A percentile compares a stretch with the other conserved stretches of the same genome.
phyloP scores from a whole-genome alignment of 2,797 vertebrate species.

The Paedocypris micromegethes region DNA sequence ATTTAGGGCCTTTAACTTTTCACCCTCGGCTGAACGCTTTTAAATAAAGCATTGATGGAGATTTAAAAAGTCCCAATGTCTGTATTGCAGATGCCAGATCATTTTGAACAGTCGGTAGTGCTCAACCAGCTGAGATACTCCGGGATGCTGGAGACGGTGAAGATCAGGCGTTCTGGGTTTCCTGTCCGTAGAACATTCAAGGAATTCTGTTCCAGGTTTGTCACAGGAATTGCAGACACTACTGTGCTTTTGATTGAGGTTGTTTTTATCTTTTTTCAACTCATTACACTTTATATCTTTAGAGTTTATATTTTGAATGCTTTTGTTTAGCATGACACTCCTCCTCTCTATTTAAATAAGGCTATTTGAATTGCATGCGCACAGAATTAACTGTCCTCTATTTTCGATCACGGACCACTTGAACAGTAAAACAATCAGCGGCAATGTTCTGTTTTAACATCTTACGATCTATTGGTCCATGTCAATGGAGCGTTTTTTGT shows the following conservation, averaged over 20 bases:
- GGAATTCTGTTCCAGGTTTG: conserved; percentile 86
- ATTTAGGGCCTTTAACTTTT: background rate
- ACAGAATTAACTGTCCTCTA: background rate
- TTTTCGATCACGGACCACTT: background rate
- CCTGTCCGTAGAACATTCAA: conserved; percentile 83
- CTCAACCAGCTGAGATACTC: conserved; percentile 95
- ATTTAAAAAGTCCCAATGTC: background rate
- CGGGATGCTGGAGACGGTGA: conserved; percentile 93
- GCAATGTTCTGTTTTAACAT: too few relatives aligned
- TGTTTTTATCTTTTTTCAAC: background rate
- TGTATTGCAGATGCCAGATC: conserved; percentile 81
- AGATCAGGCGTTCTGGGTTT: conserved; percentile 87
- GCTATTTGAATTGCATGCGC: background rate
- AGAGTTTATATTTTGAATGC: background rate
- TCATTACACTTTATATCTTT: too few relatives aligned
- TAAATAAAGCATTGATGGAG: background rate
- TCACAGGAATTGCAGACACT: background rate
- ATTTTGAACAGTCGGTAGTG: conserved; percentile 90
- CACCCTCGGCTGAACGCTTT: background rate
- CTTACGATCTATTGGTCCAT: too few relatives aligned
- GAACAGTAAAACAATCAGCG: too few relatives aligned
- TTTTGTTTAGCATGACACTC: background rate
- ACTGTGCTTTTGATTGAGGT: background rate
- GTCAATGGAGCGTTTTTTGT: background rate
- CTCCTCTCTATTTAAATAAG: background rate